Conservation (phyloP, 37 sponge, comb jelly and placozoan genomes). For the Aphrocallistes beatrix region DNA sequence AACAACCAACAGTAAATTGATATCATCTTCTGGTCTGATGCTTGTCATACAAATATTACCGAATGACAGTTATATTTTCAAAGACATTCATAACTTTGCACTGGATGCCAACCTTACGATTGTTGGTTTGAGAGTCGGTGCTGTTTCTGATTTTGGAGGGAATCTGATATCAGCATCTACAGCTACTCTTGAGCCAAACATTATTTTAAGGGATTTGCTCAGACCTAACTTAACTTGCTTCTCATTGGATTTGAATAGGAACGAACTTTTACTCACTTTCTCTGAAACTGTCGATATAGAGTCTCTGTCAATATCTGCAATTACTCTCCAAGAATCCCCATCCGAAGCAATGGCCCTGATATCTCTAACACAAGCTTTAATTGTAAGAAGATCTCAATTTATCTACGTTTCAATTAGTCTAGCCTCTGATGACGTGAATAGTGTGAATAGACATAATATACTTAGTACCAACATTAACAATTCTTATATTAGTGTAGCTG, state of each 20-base stretch:
- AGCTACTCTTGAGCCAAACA: constrained; percentile 24
- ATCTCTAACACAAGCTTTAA: neutral
- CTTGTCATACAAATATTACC: constrained; percentile 14
- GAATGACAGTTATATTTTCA: constrained; percentile 32
- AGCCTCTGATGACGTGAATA: neutral
- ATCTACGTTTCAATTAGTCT: neutral
- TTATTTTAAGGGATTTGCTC: constrained; percentile 33
- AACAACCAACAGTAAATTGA: neutral
- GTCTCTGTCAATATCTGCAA: constrained; percentile 37
- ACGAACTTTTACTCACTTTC: constrained; percentile 41
- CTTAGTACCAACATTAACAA: neutral
- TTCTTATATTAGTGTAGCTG: constrained; percentile 4
- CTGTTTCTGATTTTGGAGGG: constrained; percentile 43
- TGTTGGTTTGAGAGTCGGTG: constrained; percentile 27
- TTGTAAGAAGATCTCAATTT: neutral
- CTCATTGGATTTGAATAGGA: constrained; percentile 45
- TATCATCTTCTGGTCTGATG: neutral
- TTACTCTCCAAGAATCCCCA: constrained; percentile 41
- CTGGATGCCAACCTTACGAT: constrained; percentile 43
- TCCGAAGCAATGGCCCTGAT: neutral
- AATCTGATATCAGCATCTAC: constrained; percentile 21
- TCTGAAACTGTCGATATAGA: constrained; percentile 51
- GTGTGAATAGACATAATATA: neutral
- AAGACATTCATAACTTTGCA: constrained; percentile 34
- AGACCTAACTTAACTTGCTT: constrained; percentile 50